These are phyloP conservation scores for Mesorhabditis sp. DNA, from an alignment of 2,888 invertebrate species.

Conservation along the genomic window DNA sequence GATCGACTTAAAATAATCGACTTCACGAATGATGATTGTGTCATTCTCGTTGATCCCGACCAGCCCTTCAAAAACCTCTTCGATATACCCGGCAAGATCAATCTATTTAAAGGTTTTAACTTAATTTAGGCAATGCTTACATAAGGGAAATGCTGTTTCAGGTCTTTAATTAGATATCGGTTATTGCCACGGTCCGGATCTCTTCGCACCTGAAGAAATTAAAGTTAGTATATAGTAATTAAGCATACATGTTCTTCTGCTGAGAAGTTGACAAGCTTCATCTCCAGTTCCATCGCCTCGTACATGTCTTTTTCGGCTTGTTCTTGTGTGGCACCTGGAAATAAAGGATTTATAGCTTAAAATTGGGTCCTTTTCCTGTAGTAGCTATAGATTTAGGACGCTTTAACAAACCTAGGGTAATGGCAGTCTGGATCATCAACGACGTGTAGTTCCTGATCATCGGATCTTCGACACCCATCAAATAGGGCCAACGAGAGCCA, in stretches of 20 bases:
- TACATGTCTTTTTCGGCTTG: conserved; percentile 41
- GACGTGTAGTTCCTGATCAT: conserved; percentile 51
- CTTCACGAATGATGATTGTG: conserved; percentile 48
- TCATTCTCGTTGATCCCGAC: conserved; percentile 42
- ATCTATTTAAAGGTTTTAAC: conserved; percentile 25
- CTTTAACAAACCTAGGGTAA: conserved; percentile 36
- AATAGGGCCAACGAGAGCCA: conserved; percentile 47
- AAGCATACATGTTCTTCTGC: conserved; percentile 36
- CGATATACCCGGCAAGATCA: conserved; percentile 42
- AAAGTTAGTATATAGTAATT: neutral
- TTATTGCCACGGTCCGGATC: conserved; percentile 53
- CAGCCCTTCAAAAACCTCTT: conserved; percentile 41
- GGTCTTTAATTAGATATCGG: conserved; percentile 42
- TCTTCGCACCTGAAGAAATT: conserved; percentile 30
- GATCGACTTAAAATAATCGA: conserved; percentile 47
- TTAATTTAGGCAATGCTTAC: conserved; percentile 18
- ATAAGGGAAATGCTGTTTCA: conserved; percentile 40
- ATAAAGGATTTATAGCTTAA: neutral
- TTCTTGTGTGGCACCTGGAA: conserved; percentile 38
- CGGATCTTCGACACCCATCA: conserved; percentile 45
- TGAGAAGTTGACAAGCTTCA: conserved; percentile 47
- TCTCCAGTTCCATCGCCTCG: conserved; percentile 50
- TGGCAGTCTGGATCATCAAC: conserved; percentile 45
- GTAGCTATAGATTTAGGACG: too few species aligned
- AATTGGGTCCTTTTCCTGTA: too few species aligned